Percentiles rank a stretch among this genome's conserved stretches.
Conservation (phyloP, 2,888 invertebrate genomes). For the Halictus quadricinctus region DNA sequence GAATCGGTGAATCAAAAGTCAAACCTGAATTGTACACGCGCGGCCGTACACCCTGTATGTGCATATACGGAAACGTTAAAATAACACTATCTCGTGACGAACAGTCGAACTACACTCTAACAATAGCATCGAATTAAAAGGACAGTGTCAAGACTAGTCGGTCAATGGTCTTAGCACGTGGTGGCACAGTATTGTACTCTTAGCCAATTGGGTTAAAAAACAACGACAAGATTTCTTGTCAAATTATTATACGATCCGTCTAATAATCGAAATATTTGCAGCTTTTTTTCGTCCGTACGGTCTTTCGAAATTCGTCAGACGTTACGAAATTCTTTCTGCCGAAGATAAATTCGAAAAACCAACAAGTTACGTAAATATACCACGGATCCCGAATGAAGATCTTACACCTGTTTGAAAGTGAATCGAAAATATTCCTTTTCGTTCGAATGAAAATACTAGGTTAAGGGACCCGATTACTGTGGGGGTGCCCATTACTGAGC, state of each 20-base stretch:
- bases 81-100: constrained; percentile 22
- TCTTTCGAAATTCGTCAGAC: background rate
- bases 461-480: no score
- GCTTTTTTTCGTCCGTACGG: background rate
- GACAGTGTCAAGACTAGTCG: constrained; percentile 40
- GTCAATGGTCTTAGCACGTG: constrained; percentile 48
- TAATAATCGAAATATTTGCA: background rate
- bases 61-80: background rate
- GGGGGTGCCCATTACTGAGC: no score
- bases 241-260: background rate
- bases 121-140: constrained; percentile 28
- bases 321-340: background rate
- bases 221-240: background rate
- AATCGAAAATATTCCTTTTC: background rate
- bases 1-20: background rate
- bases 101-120: constrained; percentile 8
- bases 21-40: background rate
- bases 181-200: background rate
- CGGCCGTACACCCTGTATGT: background rate
- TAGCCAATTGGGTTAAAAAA: background rate
- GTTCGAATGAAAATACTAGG: background rate
- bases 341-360: background rate
- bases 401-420: background rate
- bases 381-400: no score
- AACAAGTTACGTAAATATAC: background rate